These are phyloP conservation scores for Hippocampus mohnikei DNA, from an alignment of 2,113 vertebrate genomes.

Conservation along the genomic window DNA sequence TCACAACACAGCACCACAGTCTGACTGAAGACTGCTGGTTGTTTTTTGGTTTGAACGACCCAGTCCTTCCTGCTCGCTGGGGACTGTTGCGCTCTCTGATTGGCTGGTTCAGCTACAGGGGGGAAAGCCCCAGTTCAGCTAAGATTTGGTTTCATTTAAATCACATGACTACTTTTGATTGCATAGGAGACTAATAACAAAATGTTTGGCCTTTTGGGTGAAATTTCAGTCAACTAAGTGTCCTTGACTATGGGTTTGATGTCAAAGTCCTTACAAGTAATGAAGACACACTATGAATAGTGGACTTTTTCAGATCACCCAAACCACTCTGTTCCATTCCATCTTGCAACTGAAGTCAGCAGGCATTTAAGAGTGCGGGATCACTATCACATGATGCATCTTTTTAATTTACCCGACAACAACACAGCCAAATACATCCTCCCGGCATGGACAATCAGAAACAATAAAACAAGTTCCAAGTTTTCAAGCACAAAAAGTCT, in stretches of 20 bases:
- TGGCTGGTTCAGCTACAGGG: not conserved
- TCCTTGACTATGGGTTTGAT: not conserved
- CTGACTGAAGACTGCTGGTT: not conserved
- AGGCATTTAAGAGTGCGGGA: not conserved
- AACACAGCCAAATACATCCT: constrained; percentile 35
- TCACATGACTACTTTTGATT: no score
- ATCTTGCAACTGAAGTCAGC: not conserved
- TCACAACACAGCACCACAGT: no score
- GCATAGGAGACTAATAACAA: no score
- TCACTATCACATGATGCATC: constrained; percentile 29
- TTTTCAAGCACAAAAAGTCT: constrained; percentile 14
- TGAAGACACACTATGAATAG: not conserved
- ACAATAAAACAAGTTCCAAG: constrained; percentile 21
- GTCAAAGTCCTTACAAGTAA: not conserved
- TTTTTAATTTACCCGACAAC: constrained; percentile 58
- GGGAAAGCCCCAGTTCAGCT: not conserved
- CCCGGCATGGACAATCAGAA: constrained; percentile 33
- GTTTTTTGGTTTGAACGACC: not conserved
- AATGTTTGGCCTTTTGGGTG: no score
- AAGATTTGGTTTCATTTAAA: no score
- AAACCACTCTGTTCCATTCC: not conserved
- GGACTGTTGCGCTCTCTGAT: not conserved
- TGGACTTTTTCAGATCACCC: not conserved
- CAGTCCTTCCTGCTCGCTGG: not conserved
- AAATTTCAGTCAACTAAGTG: no score